Conservation (phyloP, 2,113 vertebrate species). For the Cinclus mexicanus region DNA sequence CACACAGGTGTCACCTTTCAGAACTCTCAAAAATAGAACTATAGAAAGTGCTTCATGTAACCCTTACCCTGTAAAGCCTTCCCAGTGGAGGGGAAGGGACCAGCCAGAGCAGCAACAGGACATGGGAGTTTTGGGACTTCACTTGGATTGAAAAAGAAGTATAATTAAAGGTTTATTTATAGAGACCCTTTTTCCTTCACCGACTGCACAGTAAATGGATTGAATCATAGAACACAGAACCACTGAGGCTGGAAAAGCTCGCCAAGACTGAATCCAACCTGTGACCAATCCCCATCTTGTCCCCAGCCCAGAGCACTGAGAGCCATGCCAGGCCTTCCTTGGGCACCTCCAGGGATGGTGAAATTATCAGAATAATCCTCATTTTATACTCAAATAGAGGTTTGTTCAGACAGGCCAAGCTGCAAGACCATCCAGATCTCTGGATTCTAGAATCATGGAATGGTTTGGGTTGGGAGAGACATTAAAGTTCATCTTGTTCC, state of each 20-base stretch:
- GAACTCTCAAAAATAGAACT: slow-evolving; percentile 14
- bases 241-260: neutral
- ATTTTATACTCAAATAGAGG: neutral
- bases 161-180: neutral
- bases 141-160: neutral
- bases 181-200: neutral
- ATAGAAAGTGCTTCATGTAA: neutral
- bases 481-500: neutral
- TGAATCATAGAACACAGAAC: neutral
- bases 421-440: neutral
- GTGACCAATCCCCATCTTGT: neutral
- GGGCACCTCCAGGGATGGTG: neutral
- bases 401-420: neutral
- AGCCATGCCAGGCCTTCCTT: neutral
- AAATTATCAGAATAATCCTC: neutral
- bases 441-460: neutral
- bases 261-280: neutral
- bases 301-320: neutral
- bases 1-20: slow-evolving; percentile 19
- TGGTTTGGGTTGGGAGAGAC: neutral
- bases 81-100: neutral
- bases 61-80: neutral
- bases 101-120: neutral
- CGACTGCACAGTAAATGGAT: neutral
- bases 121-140: neutral